Evolutionary conservation across 2,113 vertebrate genomes (phyloP).

Genomic region (Channa argus): DNA sequence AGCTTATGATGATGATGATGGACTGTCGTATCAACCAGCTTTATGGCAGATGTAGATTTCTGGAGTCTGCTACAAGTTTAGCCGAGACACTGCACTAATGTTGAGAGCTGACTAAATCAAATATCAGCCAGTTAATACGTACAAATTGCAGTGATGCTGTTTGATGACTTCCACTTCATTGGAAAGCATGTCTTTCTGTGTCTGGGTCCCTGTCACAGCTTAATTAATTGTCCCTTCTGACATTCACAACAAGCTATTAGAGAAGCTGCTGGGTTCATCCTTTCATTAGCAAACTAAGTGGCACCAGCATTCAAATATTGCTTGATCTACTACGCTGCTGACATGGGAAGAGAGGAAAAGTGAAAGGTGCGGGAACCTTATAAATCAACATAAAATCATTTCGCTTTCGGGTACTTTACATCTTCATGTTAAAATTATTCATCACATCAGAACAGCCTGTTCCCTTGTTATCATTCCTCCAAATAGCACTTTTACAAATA

Average conservation of each 20-base stretch:
- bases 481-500: no score
- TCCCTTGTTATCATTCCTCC: no score
- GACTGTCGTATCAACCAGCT: constrained; percentile 2
- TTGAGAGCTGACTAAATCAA: constrained; percentile 8
- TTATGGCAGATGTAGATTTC: constrained; percentile 4
- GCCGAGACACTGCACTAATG: not conserved
- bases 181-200: constrained; percentile 26
- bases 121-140: constrained; percentile 27
- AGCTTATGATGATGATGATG: not conserved
- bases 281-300: constrained; percentile 58
- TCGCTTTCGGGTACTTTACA: not conserved
- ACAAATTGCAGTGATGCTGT: constrained; percentile 19
- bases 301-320: constrained; percentile 29
- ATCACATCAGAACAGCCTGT: not conserved
- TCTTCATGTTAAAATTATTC: no score
- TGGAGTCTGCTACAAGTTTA: not conserved
- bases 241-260: constrained; percentile 72
- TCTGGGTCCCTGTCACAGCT: constrained; percentile 37
- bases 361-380: constrained; percentile 23
- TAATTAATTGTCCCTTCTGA: constrained; percentile 71
- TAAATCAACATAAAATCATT: not conserved
- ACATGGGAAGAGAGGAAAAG: constrained; percentile 23
- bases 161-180: constrained; percentile 21
- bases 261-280: constrained; percentile 50
- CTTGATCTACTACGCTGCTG: constrained; percentile 16